These are phyloP conservation scores for Scolopax bukidnonensis DNA, from an alignment of 2,797 vertebrate species.

Conservation along the genomic window DNA sequence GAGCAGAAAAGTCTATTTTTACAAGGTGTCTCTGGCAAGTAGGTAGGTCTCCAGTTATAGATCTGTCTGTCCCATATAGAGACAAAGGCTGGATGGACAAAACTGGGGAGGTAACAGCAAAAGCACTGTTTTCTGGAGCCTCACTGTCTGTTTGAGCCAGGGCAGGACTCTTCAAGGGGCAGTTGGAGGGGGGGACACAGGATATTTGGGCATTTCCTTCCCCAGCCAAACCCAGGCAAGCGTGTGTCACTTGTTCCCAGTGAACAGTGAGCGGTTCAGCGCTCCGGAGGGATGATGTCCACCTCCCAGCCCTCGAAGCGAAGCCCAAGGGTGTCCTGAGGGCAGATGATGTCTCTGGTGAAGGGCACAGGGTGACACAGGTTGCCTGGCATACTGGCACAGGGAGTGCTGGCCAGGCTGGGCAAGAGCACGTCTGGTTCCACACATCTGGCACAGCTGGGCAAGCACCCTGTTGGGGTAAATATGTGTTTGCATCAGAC, in stretches of 20 bases:
- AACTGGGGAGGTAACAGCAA: neutral
- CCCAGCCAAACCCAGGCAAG: neutral
- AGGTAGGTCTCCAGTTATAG: neutral
- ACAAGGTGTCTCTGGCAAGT: neutral
- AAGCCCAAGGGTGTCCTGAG: neutral
- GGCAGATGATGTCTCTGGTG: fast-evolving
- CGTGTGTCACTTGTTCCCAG: fast-evolving
- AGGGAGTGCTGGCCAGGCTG: neutral
- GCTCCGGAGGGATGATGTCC: fast-evolving
- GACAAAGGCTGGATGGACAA: neutral
- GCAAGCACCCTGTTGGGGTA: neutral
- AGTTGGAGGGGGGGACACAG: fast-evolving
- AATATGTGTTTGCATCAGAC: neutral
- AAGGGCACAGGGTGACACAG: neutral
- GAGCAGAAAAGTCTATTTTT: neutral
- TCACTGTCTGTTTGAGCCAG: neutral
- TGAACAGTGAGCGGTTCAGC: fast-evolving
- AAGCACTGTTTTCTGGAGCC: neutral
- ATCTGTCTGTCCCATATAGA: neutral
- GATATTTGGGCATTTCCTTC: neutral
- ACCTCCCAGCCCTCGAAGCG: fast-evolving
- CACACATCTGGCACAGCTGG: neutral
- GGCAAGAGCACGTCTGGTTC: slow-evolving; percentile 3
- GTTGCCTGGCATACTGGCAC: neutral
- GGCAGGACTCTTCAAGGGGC: neutral